Conservation (phyloP, 2,113 vertebrate genomes). For the Cyanocitta stelleri region DNA sequence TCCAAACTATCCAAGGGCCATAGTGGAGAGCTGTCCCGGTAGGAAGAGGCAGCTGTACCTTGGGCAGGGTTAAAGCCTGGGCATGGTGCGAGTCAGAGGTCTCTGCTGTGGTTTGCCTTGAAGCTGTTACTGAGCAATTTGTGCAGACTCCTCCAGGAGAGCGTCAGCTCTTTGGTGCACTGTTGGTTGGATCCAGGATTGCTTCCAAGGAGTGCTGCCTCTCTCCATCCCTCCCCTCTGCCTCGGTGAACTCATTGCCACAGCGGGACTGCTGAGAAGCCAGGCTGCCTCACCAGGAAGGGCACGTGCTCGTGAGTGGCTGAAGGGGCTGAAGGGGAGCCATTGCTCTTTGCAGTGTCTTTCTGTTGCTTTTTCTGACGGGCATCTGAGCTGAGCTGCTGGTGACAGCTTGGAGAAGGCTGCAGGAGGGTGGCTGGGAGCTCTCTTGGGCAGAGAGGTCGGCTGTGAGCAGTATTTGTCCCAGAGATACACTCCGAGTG, state of each 20-base stretch:
- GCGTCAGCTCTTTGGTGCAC: neutral
- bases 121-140: neutral
- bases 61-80: neutral
- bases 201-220: neutral
- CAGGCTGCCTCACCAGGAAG: neutral
- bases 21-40: neutral
- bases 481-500: fast-evolving
- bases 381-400: neutral
- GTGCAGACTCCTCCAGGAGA: neutral
- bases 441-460: neutral
- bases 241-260: neutral
- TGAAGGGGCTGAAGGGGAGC: neutral
- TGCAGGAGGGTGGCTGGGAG: neutral
- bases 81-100: neutral
- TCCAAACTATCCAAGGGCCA: neutral
- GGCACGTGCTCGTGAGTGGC: neutral
- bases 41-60: neutral
- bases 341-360: neutral
- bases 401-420: neutral
- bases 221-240: neutral
- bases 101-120: neutral
- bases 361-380: neutral
- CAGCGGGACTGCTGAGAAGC: neutral
- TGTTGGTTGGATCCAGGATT: neutral
- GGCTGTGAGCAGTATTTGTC: neutral